phyloP scores from a whole-genome alignment of 2,113 vertebrate genomes.

The Tor tambroides region DNA sequence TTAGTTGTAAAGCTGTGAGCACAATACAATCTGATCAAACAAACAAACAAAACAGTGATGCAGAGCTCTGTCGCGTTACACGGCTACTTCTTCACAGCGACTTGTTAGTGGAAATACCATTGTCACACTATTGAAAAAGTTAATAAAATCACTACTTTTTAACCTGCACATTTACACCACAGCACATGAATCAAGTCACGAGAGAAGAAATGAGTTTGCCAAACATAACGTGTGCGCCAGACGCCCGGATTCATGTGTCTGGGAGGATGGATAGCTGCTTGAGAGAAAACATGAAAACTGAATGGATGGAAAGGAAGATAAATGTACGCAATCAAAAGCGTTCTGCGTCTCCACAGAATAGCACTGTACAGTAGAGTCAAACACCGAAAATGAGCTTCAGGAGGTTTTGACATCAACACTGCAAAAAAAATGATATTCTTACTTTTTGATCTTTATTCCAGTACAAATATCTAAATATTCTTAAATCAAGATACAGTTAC shows the following conservation, averaged over 20 bases:
- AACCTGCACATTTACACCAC: not conserved
- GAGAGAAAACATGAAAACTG: conserved; percentile 54
- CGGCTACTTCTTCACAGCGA: not conserved
- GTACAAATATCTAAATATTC: too few relatives aligned
- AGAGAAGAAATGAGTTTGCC: conserved; percentile 57
- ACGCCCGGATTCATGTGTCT: conserved; percentile 54
- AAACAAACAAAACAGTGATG: not conserved
- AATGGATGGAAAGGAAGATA: conserved; percentile 66
- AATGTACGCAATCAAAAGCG: conserved; percentile 61
- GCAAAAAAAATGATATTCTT: too few relatives aligned
- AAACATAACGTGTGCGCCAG: conserved; percentile 55
- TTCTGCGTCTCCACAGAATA: conserved; percentile 19
- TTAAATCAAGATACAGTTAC: too few relatives aligned
- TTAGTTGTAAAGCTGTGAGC: not conserved
- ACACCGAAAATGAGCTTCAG: not conserved
- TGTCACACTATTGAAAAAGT: not conserved
- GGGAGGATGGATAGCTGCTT: conserved; percentile 60
- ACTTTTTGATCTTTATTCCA: too few relatives aligned
- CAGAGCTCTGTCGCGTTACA: not conserved
- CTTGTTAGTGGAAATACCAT: not conserved
- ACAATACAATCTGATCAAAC: not conserved
- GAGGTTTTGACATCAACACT: not conserved
- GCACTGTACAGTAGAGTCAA: not conserved
- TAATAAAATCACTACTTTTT: not conserved
- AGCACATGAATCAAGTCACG: conserved; percentile 7